Conservation (phyloP, 2,888 invertebrate species). For the Lycocerus yunnanus region DNA sequence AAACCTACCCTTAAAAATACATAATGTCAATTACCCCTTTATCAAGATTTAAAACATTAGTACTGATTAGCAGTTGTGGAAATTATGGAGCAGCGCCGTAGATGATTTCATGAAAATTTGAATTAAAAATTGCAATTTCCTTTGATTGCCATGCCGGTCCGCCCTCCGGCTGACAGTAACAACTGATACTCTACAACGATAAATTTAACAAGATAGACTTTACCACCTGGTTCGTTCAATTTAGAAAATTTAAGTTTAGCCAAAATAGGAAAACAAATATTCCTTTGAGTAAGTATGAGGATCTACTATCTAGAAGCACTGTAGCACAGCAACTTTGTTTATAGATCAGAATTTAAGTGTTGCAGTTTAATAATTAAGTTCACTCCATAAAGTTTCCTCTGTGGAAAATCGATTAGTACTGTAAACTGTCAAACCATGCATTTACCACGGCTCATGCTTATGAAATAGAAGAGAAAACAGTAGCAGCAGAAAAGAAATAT, state of each 20-base stretch:
- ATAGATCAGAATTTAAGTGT: background rate
- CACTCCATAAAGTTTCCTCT: background rate
- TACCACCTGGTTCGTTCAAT: background rate
- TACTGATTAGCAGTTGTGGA: no score
- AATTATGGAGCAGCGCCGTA: no score
- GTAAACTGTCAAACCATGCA: background rate
- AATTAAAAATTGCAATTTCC: no score
- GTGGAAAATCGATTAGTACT: background rate
- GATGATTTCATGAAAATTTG: no score
- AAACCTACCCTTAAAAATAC: no score
- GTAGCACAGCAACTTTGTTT: background rate
- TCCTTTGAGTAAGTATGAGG: background rate
- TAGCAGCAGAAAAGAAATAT: background rate
- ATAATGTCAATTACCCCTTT: no score
- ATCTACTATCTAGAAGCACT: no score
- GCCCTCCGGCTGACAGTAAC: no score
- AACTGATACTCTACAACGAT: no score
- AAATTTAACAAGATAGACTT: background rate
- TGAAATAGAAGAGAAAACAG: background rate
- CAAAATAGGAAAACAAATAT: background rate
- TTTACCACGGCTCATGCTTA: background rate
- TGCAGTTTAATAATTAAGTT: background rate
- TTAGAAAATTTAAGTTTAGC: background rate
- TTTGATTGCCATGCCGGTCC: no score
- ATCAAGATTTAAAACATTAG: no score